Base-by-base conservation (phyloP, 1,140 invertebrate species). In the Riptortus pedestris region DNA sequence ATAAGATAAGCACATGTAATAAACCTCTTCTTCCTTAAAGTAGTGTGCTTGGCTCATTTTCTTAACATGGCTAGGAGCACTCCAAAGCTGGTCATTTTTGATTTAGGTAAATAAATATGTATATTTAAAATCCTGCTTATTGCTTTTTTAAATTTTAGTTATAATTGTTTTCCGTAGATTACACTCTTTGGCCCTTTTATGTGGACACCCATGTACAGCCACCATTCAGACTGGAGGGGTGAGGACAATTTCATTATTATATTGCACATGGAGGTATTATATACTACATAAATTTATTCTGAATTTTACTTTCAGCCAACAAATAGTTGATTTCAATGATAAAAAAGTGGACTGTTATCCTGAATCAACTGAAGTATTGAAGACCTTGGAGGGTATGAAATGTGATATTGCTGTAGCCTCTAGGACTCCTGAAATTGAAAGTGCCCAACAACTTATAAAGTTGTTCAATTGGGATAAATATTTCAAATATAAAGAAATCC, bases 121-220 rank as follows among this genome's bases (percentile, higher is more conserved):
- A 52, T 16, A 31, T 0, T n/a, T 57, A 29, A 1, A 22, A 29
- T 16, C 14, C 14, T 14, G 22, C 47, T 18, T 3, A 18, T 48
- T 61, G 57, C 7, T 47, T 4, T 43, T 1, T 62, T 51, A 26
- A 16, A 60, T 52, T 58, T 22, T 18, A 4, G 2, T 20, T 31
- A 57, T 59, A 66, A 31, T 51, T 61, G 45, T 47, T 59, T 66
- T 68, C 79, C 79, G 67, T 71, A 88, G 86, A 88, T 80, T 87
- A 85, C 69, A 88, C 86, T 2, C 71, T 88, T 43, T 88, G 86
- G 86, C 85, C 85, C 47, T 86, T 87, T 74, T 86, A 83, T 83
- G 81, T 87, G 48, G 85, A 88, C 67, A 85, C 83, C 27, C 82
- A 86, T 75, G 80, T 85, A 16, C 76, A 75, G 67, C 82, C 83